These are phyloP conservation scores for Hippocampus kuda DNA, from an alignment of 2,797 vertebrate species.

Conservation along the genomic window DNA sequence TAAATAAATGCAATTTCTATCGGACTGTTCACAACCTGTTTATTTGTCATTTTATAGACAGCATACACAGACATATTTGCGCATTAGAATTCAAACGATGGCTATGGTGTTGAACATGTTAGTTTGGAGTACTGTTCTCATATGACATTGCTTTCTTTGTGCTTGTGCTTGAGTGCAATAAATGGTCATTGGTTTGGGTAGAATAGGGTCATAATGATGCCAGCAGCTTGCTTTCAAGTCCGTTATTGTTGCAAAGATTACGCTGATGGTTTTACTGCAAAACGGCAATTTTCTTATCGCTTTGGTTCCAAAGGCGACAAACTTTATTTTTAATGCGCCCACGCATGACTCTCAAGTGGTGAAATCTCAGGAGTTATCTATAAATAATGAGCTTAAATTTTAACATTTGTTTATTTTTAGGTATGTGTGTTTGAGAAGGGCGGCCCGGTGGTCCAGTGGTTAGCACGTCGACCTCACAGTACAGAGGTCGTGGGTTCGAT, in stretches of 20 bases:
- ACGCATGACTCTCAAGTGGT: constrained; percentile 7
- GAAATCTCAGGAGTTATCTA: constrained; percentile 11
- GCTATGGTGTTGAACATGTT: constrained; percentile 24
- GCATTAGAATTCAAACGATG: not conserved
- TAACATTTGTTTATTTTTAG: not conserved
- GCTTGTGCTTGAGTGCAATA: constrained; percentile 15
- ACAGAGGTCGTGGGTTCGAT: too few species aligned
- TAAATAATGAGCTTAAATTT: constrained; percentile 7
- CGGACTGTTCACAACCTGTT: constrained; percentile 43
- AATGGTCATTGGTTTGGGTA: constrained; percentile 28
- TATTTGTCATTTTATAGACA: constrained; percentile 17
- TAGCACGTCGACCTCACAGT: too few species aligned
- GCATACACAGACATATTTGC: constrained; percentile 9
- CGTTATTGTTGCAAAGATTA: constrained; percentile 50
- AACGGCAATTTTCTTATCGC: constrained; percentile 42
- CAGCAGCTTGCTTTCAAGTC: constrained; percentile 32
- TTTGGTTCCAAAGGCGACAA: not conserved
- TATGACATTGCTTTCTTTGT: constrained; percentile 20
- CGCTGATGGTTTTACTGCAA: constrained; percentile 35
- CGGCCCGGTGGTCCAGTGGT: too few species aligned
- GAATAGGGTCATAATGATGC: constrained; percentile 38
- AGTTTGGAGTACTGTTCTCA: constrained; percentile 13
- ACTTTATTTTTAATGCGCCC: constrained; percentile 34
- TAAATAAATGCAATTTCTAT: constrained; percentile 34
- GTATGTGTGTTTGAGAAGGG: not conserved